Conservation (phyloP, 2,797 vertebrate genomes). For the Mormyrops attenuatus region DNA sequence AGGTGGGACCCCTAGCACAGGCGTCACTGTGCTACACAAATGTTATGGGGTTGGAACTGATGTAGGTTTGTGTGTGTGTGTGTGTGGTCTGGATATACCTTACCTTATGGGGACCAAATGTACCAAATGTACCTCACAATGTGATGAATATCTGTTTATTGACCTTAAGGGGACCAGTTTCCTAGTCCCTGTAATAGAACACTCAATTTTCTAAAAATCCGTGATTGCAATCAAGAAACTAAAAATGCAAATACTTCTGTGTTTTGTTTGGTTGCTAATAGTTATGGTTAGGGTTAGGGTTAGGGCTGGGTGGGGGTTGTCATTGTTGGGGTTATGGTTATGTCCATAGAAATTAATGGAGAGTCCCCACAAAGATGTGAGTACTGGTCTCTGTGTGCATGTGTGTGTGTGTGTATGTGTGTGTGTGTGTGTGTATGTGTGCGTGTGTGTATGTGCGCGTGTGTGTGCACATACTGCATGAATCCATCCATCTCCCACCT, state of each 20-base stretch:
- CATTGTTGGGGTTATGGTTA: neutral
- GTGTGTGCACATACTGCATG: neutral
- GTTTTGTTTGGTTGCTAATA: neutral
- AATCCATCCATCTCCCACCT: neutral
- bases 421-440: neutral
- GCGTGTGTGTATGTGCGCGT: neutral
- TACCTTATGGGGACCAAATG: neutral
- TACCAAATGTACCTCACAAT: neutral
- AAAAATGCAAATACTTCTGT: neutral
- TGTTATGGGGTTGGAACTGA: neutral
- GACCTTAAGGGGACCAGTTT: neutral
- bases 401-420: neutral
- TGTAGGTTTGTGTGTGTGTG: neutral
- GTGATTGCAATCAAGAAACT: neutral
- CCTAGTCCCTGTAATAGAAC: too few species aligned
- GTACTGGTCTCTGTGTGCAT: neutral
- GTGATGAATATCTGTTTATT: neutral
- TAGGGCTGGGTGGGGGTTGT: neutral
- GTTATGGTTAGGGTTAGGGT: neutral
- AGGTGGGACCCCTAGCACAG: constrained; percentile 61
- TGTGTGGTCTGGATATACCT: neutral
- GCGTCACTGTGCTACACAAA: neutral
- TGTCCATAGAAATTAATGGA: neutral
- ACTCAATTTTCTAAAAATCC: neutral
- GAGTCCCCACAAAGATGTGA: neutral